A percentile compares a stretch with the other conserved stretches of the same genome.
Evolutionary conservation across 2,113 vertebrate species (phyloP).

Genomic region (Redunca redunca): DNA sequence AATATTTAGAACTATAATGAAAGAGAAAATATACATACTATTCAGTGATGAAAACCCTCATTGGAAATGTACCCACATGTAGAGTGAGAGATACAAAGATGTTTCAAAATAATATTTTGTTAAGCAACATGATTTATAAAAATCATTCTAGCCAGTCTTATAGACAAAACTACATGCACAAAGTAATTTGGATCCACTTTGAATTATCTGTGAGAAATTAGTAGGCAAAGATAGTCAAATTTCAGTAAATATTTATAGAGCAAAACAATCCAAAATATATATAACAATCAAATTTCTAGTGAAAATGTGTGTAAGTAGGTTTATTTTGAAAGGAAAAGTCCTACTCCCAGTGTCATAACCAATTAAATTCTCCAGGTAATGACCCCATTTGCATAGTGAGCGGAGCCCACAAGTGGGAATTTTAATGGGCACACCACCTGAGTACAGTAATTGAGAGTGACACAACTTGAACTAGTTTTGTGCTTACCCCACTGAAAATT

Average conservation of each 20-base stretch:
- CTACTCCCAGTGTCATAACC: constrained; percentile 91
- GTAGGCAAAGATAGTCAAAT: constrained; percentile 71
- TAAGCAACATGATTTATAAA: constrained; percentile 50
- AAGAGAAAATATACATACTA: not conserved
- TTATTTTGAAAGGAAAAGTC: constrained; percentile 88
- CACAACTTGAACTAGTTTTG: constrained; percentile 92
- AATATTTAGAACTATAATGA: not conserved
- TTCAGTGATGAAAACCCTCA: not conserved
- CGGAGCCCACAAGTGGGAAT: constrained; percentile 89
- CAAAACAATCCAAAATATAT: constrained; percentile 81
- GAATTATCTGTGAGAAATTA: constrained; percentile 71
- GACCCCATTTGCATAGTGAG: constrained; percentile 95
- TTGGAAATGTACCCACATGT: not conserved
- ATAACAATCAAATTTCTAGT: constrained; percentile 82
- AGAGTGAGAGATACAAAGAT: constrained; percentile 36
- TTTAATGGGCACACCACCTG: constrained; percentile 95
- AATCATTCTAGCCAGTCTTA: constrained; percentile 56
- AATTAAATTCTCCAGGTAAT: constrained; percentile 96
- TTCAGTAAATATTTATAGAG: constrained; percentile 84
- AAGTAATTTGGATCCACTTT: constrained; percentile 74
- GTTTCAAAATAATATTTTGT: constrained; percentile 58
- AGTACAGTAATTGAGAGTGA: constrained; percentile 95
- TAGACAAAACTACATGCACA: constrained; percentile 50
- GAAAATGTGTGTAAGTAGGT: constrained; percentile 88
- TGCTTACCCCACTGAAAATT: constrained; percentile 91